phyloP scores from a whole-genome alignment of 2,888 invertebrate genomes.

The Portevinia maculata region DNA sequence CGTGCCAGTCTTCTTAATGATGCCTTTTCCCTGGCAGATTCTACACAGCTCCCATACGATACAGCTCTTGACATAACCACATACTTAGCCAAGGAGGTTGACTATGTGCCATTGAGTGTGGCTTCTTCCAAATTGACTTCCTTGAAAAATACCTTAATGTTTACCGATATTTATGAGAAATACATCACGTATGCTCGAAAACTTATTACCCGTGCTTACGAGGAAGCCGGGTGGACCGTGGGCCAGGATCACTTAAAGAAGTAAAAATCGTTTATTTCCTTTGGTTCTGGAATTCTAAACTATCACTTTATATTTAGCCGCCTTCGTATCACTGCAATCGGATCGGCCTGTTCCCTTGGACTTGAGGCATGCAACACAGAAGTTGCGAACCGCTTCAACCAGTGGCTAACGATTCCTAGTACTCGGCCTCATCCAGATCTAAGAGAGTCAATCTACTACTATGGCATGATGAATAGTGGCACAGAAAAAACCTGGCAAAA shows the following conservation, averaged over 20 bases:
- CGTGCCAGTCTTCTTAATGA: slow-evolving; percentile 91
- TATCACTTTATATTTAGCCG: slow-evolving; percentile 84
- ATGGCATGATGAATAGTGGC: slow-evolving; percentile 87
- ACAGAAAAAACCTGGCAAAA: slow-evolving; percentile 87
- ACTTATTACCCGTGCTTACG: slow-evolving; percentile 85
- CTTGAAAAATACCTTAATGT: slow-evolving; percentile 84
- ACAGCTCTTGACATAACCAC: slow-evolving; percentile 87
- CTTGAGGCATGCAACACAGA: slow-evolving; percentile 85
- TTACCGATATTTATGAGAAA: slow-evolving; percentile 83
- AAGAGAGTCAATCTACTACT: slow-evolving; percentile 86
- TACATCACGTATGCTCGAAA: slow-evolving; percentile 86
- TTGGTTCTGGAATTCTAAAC: not conserved
- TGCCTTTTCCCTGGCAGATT: slow-evolving; percentile 90
- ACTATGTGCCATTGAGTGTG: slow-evolving; percentile 90
- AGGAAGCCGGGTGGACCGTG: slow-evolving; percentile 86
- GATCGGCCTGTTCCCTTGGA: slow-evolving; percentile 86
- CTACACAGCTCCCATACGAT: slow-evolving; percentile 86
- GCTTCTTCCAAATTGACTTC: slow-evolving; percentile 84
- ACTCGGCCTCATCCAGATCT: slow-evolving; percentile 86
- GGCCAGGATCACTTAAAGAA: slow-evolving; percentile 81
- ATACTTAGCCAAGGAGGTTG: slow-evolving; percentile 86
- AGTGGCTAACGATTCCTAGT: slow-evolving; percentile 84
- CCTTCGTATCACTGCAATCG: slow-evolving; percentile 86
- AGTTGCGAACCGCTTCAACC: slow-evolving; percentile 84
- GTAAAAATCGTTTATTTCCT: slow-evolving; percentile 68